A percentile compares a stretch with the other conserved stretches of the same genome.
Conservation (phyloP, 2,888 invertebrate genomes). For the Odiellus spinosus region DNA sequence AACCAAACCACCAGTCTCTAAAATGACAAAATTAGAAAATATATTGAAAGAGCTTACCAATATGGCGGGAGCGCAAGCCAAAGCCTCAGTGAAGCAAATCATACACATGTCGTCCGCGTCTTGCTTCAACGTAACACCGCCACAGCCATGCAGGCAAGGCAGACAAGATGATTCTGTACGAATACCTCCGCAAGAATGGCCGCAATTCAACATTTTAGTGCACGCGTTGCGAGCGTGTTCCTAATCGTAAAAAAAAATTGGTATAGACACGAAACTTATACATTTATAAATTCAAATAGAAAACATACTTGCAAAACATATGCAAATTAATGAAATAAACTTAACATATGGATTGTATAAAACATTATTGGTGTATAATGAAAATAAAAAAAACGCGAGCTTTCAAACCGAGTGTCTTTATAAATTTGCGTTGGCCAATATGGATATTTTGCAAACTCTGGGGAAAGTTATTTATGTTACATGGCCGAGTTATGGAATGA, state of each 20-base stretch:
- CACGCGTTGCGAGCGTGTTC: slow-evolving; percentile 68
- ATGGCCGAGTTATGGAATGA: not conserved
- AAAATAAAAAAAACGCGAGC: too few species aligned
- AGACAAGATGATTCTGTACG: slow-evolving; percentile 62
- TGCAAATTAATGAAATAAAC: too few species aligned
- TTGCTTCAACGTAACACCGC: slow-evolving; percentile 48
- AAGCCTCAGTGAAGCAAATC: slow-evolving; percentile 94
- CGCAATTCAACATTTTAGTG: slow-evolving; percentile 61
- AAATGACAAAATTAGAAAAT: too few species aligned
- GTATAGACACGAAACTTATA: not conserved
- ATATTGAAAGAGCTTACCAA: slow-evolving; percentile 44
- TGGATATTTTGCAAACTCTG: too few species aligned
- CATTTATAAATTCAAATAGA: too few species aligned
- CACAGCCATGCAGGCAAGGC: slow-evolving; percentile 77
- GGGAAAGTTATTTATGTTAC: too few species aligned
- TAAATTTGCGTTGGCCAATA: too few species aligned
- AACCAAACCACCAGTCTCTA: too few species aligned
- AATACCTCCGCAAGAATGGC: slow-evolving; percentile 90
- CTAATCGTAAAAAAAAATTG: slow-evolving; percentile 29
- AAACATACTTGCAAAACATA: too few species aligned
- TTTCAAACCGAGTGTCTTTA: too few species aligned
- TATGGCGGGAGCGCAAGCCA: slow-evolving; percentile 86
- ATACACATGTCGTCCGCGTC: slow-evolving; percentile 99
- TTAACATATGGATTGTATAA: too few species aligned
- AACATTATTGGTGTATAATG: too few species aligned